A percentile compares a stretch with the other conserved stretches of the same genome.
phyloP scores from a whole-genome alignment of 92 coral and sea anemone genomes.

The Heteractis magnifica region DNA sequence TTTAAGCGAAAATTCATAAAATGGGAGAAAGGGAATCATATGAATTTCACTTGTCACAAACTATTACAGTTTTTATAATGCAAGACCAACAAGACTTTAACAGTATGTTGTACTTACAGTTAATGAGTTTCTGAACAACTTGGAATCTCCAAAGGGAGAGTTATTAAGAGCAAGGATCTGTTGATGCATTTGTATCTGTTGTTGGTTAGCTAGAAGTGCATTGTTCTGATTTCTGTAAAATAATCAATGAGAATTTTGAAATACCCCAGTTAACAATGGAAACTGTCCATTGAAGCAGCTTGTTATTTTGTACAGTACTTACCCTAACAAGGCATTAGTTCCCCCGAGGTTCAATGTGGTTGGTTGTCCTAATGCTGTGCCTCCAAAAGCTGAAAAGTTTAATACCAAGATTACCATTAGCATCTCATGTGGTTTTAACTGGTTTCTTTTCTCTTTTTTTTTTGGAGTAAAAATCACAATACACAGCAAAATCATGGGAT shows the following conservation, averaged over 20 bases:
- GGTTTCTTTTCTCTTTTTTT: no score
- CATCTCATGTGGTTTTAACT: no score
- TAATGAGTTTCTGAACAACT: slow-evolving; percentile 88
- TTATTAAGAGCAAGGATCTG: slow-evolving; percentile 82
- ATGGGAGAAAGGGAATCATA: not conserved
- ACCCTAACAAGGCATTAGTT: slow-evolving; percentile 15
- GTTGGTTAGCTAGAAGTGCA: slow-evolving; percentile 67
- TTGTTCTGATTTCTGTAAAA: slow-evolving; percentile 56
- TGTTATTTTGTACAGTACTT: not conserved
- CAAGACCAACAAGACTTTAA: not conserved
- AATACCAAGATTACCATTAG: not conserved
- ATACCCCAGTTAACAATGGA: not conserved
- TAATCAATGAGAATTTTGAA: not conserved
- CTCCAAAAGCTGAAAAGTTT: slow-evolving; percentile 22
- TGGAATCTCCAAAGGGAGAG: slow-evolving; percentile 99
- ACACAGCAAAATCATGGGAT: no score
- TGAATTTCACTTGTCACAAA: no score
- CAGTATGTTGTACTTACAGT: slow-evolving; percentile 51
- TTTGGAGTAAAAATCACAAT: no score
- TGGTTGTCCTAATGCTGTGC: slow-evolving; percentile 34
- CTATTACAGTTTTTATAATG: no score
- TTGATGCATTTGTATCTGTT: slow-evolving; percentile 75
- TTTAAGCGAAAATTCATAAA: not conserved
- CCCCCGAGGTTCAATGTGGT: slow-evolving; percentile 22
- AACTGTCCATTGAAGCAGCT: not conserved